These are phyloP conservation scores for Polietes domitor DNA, from an alignment of 2,888 invertebrate species.

Conservation along the genomic window DNA sequence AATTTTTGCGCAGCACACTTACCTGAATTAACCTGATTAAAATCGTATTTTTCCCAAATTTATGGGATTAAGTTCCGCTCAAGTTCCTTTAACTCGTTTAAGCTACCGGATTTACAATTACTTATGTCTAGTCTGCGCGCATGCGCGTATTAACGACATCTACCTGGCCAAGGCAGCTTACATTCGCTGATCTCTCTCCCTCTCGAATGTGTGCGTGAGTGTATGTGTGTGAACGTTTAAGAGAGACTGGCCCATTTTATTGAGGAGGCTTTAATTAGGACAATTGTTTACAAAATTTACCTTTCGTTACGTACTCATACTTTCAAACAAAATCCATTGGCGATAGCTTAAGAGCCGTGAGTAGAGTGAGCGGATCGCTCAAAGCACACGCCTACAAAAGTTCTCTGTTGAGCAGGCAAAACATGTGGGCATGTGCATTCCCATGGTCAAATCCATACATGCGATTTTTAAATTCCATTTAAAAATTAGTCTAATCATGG, in stretches of 20 bases:
- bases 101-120: constrained; percentile 75
- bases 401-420: constrained; percentile 48
- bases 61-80: constrained; percentile 76
- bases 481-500: constrained; percentile 75
- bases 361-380: constrained; percentile 14
- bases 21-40: constrained; percentile 77
- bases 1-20: constrained; percentile 68
- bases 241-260: constrained; percentile 68
- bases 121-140: not conserved
- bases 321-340: constrained; percentile 69
- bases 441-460: constrained; percentile 26
- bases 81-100: constrained; percentile 78
- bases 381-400: constrained; percentile 62
- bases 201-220: constrained; percentile 16
- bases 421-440: constrained; percentile 51
- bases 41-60: constrained; percentile 76
- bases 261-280: constrained; percentile 76
- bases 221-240: constrained; percentile 10
- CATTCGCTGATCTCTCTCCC: constrained; percentile 8
- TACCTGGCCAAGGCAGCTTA: constrained; percentile 20
- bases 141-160: not conserved
- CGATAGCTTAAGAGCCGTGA: constrained; percentile 37
- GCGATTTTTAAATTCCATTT: constrained; percentile 73
- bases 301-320: constrained; percentile 72
- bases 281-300: constrained; percentile 79